Evolutionary conservation across 2,113 vertebrate genomes (phyloP), one percentile per base, ranked within the genome.

Genomic region (Antennarius striatus): DNA sequence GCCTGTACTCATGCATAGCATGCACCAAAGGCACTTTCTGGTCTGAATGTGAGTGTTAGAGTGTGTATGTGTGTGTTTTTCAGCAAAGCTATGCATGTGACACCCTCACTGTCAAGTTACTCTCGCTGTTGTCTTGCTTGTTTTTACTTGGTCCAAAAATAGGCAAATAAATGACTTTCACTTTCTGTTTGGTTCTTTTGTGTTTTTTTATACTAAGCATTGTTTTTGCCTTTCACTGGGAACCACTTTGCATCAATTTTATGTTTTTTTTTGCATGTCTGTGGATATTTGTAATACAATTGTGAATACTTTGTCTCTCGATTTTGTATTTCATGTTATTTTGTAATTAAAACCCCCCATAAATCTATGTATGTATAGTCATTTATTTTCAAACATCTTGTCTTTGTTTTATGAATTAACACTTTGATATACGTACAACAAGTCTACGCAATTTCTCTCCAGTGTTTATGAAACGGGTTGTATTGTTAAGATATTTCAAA

Each of bases 281-380:
- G 82, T 89, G 71, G 56, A 88, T 91, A 79, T 91, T 87, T 92
- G 84, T 89, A 92, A 92, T 92, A 92, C 92, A 92, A 85, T 52
- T 90, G 88, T 91, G 91, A 68, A 90, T 90, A 89, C 64, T 64
- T 86, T 85, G 55, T 63, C 43, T 65, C 30, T 49, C 49, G 40
- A 81, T 48, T 72, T 7, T 64, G 69, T 56, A 61, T 77, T 69
- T 59, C 13, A 40, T 62, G 43, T 17, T 50, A 63, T 67, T 77
- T 60, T 71, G 0, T 49, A 48, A 63, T 36, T 59, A 55, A 52
- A 73, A 63, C 28, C n/a, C n/a, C 30, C 32, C 14, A 15, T 12
- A 4, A 16, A 56, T 56, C 15, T 4, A 4, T 1, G 2, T 59
- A 16, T 58, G 39, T 36, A 9, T 2, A 32, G n/a, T 56, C 4